phyloP scores from a whole-genome alignment of 1,140 invertebrate species.

The Diploscapter pachys region DNA sequence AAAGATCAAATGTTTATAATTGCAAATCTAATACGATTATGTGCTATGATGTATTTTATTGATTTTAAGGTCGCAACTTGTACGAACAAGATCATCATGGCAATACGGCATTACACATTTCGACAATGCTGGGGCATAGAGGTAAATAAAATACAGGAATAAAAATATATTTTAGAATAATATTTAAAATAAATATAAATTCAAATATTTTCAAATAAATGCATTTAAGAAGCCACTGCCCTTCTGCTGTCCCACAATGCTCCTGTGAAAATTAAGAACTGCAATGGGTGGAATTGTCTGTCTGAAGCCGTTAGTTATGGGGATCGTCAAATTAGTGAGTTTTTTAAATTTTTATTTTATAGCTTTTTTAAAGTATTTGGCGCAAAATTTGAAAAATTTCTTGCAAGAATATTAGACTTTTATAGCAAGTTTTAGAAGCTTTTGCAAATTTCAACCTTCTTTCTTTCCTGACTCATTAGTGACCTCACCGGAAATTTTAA shows the following conservation, averaged over 20 bases:
- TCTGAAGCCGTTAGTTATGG: conserved; percentile 94
- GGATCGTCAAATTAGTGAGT: conserved; percentile 78
- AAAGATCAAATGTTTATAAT: too few species aligned
- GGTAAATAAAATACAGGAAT: conserved; percentile 61
- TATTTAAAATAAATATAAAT: conserved; percentile 25
- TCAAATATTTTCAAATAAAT: conserved; percentile 1
- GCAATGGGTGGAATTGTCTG: conserved; percentile 86
- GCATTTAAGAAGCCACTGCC: conserved; percentile 43
- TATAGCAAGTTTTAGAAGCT: too few species aligned
- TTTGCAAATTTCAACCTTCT: too few species aligned
- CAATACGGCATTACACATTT: conserved; percentile 87
- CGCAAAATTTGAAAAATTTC: too few species aligned
- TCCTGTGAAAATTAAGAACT: conserved; percentile 88
- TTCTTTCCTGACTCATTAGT: too few species aligned
- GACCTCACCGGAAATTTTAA: too few species aligned
- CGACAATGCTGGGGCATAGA: conserved; percentile 89
- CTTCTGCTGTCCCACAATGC: conserved; percentile 79
- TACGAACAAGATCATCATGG: conserved; percentile 62
- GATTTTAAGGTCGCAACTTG: conserved; percentile 27
- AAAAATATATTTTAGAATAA: conserved; percentile 37
- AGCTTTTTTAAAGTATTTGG: neutral
- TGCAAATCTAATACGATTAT: too few species aligned
- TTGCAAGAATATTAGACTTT: too few species aligned
- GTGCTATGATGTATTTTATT: neutral
- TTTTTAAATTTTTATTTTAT: conserved; percentile 30